These are phyloP conservation scores for Lepetodrilus schrolli DNA, from an alignment of 2,888 invertebrate species.

Conservation along the genomic window DNA sequence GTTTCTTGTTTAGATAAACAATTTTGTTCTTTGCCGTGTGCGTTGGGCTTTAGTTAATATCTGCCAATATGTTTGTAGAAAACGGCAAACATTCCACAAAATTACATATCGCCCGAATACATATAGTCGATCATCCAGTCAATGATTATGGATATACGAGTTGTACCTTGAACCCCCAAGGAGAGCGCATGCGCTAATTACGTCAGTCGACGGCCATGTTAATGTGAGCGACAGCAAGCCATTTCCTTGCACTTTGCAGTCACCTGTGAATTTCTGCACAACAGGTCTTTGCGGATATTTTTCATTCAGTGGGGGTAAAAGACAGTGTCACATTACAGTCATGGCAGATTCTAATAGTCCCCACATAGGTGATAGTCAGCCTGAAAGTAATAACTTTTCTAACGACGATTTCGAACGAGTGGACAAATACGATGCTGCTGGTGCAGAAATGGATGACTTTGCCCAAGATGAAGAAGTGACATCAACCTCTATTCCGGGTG, in stretches of 20 bases:
- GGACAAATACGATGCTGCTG: constrained; percentile 27
- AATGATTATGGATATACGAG: background rate
- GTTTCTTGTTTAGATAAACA: no score
- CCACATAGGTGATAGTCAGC: constrained; percentile 35
- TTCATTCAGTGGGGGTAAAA: background rate
- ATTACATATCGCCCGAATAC: no score
- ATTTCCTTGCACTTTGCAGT: background rate
- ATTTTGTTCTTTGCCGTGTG: no score
- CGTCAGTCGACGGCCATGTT: constrained; percentile 49
- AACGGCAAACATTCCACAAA: no score
- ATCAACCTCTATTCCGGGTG: constrained; percentile 58
- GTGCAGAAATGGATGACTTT: constrained; percentile 22
- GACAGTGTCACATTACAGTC: background rate
- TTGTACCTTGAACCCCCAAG: background rate
- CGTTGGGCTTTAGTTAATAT: no score
- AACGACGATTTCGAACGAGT: constrained; percentile 44
- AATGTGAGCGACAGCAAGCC: constrained; percentile 30
- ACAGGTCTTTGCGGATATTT: constrained; percentile 21
- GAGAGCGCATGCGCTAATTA: constrained; percentile 32
- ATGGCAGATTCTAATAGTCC: constrained; percentile 37
- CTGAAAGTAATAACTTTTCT: constrained; percentile 45
- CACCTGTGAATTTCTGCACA: background rate
- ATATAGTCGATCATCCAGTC: background rate
- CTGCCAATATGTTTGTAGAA: no score
- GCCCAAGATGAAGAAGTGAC: constrained; percentile 61